Evolutionary conservation across 2,888 invertebrate species (phyloP).

Genomic region (Leptinotarsa tumamoca): DNA sequence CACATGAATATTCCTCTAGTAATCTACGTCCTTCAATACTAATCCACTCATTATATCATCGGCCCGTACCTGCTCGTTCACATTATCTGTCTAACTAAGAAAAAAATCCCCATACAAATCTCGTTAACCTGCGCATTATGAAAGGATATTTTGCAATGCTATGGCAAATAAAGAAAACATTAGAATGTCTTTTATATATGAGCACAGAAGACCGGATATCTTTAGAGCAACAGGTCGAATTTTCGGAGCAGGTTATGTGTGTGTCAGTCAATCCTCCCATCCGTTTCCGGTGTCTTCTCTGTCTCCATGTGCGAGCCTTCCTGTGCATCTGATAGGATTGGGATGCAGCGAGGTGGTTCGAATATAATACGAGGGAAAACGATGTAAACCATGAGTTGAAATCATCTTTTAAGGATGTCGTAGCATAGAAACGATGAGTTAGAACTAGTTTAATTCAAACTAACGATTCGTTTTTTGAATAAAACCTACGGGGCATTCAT

Average conservation of each 20-base stretch:
- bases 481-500: too few relatives aligned
- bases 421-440: too few relatives aligned
- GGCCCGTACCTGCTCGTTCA: conserved; percentile 6
- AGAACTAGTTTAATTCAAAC: too few relatives aligned
- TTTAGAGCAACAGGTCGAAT: conserved; percentile 54
- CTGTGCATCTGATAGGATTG: conserved; percentile 14
- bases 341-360: conserved; percentile 1
- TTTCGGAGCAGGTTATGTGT: conserved; percentile 46
- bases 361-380: background rate
- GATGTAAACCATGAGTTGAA: too few relatives aligned
- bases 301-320: conserved; percentile 24
- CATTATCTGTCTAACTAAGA: conserved; percentile 29
- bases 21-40: background rate
- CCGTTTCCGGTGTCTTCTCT: conserved; percentile 31
- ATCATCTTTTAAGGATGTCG: too few relatives aligned
- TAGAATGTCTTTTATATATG: conserved; percentile 47
- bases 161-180: conserved; percentile 45
- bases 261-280: conserved; percentile 22
- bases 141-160: conserved; percentile 49
- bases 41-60: conserved; percentile 9
- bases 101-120: conserved; percentile 36
- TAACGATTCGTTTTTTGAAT: too few relatives aligned
- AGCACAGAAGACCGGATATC: conserved; percentile 50
- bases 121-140: conserved; percentile 41
- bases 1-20: background rate